A percentile compares a stretch with the other conserved stretches of the same genome.
These are phyloP conservation scores for Gavialis gangeticus DNA, from an alignment of 2,113 vertebrate species.

Conservation along the genomic window DNA sequence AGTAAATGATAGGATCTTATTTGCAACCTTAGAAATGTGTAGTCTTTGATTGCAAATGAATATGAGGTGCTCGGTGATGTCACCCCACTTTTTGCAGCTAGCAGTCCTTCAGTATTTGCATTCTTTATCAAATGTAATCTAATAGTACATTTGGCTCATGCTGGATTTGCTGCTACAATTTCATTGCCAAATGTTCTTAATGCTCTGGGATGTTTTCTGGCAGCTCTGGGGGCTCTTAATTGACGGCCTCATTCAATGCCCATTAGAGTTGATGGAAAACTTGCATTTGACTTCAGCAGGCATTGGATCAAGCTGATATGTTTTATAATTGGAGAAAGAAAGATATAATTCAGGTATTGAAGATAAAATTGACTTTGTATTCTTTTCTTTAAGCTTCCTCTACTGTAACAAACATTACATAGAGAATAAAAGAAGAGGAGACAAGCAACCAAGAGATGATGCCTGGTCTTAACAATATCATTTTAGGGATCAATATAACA, in stretches of 20 bases:
- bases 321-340: not conserved
- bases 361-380: not conserved
- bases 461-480: not conserved
- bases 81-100: not conserved
- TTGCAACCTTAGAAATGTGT: not conserved
- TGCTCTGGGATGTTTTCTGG: not conserved
- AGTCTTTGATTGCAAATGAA: rapidly evolving
- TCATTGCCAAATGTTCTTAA: not conserved
- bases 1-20: not conserved
- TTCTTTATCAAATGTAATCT: not conserved
- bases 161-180: rapidly evolving
- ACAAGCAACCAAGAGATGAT: not conserved
- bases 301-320: not conserved
- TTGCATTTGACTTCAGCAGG: rapidly evolving
- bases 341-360: rapidly evolving
- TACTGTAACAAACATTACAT: not conserved
- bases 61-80: not conserved
- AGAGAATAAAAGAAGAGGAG: not conserved
- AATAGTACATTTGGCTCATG: rapidly evolving
- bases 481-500: rapidly evolving
- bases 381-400: not conserved
- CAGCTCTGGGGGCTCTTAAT: not conserved
- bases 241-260: not conserved
- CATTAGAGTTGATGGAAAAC: not conserved
- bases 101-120: not conserved